A percentile compares a stretch with the other conserved stretches of the same genome.
Conservation (phyloP, 2,888 invertebrate species). For the Eumerus sabulonum region DNA sequence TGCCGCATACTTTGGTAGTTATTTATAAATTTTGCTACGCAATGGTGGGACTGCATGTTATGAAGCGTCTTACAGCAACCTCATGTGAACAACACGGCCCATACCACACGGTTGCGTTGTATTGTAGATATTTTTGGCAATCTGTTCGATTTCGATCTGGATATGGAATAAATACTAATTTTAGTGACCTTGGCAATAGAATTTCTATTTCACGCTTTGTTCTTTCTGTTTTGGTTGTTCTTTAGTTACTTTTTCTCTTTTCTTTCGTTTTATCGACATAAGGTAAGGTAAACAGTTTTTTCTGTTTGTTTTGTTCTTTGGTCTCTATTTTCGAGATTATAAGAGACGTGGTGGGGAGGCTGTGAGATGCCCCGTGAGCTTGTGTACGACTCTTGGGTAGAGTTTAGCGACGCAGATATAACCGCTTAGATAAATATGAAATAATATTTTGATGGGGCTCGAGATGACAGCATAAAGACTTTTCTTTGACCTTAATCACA, state of each 20-base stretch:
- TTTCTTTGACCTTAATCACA: no score
- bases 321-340: no score
- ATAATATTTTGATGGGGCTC: no score
- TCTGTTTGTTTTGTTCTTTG: neutral
- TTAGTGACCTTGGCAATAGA: constrained; percentile 30
- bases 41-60: neutral
- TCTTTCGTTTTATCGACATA: neutral
- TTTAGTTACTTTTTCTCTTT: no score
- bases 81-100: neutral
- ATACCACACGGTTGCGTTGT: neutral
- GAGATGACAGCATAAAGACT: no score
- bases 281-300: constrained; percentile 11
- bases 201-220: neutral
- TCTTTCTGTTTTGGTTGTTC: no score
- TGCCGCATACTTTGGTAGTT: constrained; percentile 7
- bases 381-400: no score
- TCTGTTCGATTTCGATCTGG: neutral
- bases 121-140: constrained; percentile 12
- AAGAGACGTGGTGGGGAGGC: no score
- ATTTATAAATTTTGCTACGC: constrained; percentile 6
- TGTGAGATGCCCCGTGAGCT: no score
- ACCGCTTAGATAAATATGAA: no score
- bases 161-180: constrained; percentile 17
- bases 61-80: neutral
- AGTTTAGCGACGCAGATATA: no score